Base-by-base conservation (phyloP, 2,797 vertebrate genomes). In the Philypnodon macrostomus region DNA sequence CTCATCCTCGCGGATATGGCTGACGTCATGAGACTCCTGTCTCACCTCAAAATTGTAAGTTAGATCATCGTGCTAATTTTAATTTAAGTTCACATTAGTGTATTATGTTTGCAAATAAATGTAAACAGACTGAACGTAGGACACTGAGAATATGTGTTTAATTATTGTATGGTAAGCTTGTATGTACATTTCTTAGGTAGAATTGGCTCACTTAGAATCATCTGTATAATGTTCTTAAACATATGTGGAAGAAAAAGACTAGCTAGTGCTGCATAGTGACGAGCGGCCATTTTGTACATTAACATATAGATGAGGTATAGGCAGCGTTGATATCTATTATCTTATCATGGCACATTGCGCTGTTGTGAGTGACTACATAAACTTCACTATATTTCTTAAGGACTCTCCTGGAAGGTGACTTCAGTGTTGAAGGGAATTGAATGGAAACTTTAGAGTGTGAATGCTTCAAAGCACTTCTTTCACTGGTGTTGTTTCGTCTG, bases 1-100 rank as follows among this genome's bases (percentile, higher is more conserved):
- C 95, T 99, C 81, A 98, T 99, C 87, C 85, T 99, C 39, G 96
- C 96, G 0, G 96, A 99, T 71, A 98, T 99, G 96, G 96, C 96
- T 0, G 96, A 99, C 0, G 96, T 99, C 87, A 98, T 98, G 96
- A 91, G 96, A 75, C 95, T 99, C 42, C 88, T 99, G 34, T 90
- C 93, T 6, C 97, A 99, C 63, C 92, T 99, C 58, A 98, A 96
- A 90, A 96, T 98, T 24, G 96, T 98, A 91, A 57, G 96, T 81
- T 11, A 5, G 1, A 1, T n/a, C 10, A 14, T 35, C 2, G 10
- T 24, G 10, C 8, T 29, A 29, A 29, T 29, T 29, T 29, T 10
- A 29, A 2, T 11, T n/a, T n/a, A n/a, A n/a, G n/a, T n/a, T n/a
- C n/a, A 6, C 3, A 30, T 2, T 30, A 32, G 14, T 34, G 2